Percentiles rank a stretch among this genome's conserved stretches.
These are phyloP conservation scores for Drosophila pallidifrons DNA, from an alignment of 1,140 invertebrate species.

Conservation along the genomic window DNA sequence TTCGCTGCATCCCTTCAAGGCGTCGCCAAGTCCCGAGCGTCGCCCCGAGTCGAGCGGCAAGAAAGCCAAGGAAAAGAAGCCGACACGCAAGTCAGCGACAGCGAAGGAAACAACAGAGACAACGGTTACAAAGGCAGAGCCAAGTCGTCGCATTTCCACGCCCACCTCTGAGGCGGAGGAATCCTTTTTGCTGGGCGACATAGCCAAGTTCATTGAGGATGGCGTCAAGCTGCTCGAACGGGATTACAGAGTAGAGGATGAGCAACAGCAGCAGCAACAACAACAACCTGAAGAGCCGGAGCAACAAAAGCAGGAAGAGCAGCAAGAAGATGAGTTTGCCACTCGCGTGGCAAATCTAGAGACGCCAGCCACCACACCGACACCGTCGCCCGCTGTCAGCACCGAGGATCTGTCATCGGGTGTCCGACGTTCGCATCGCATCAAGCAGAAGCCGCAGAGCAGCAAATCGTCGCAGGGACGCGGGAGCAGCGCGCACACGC, in stretches of 20 bases:
- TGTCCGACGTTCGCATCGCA: slow-evolving; percentile 77
- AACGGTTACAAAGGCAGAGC: slow-evolving; percentile 27
- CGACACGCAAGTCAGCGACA: slow-evolving; percentile 3
- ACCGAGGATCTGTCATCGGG: slow-evolving; percentile 38
- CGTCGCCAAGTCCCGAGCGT: slow-evolving; percentile 19
- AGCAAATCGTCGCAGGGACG: slow-evolving; percentile 61
- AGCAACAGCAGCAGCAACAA: slow-evolving; percentile 32
- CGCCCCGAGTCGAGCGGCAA: background rate
- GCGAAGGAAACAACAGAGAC: slow-evolving; percentile 36
- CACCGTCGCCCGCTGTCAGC: slow-evolving; percentile 26
- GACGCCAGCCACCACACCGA: slow-evolving; percentile 42
- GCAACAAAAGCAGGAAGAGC: background rate
- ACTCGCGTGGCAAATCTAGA: slow-evolving; percentile 63
- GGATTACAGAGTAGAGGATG: slow-evolving; percentile 72
- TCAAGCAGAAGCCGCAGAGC: slow-evolving; percentile 75
- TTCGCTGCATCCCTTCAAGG: slow-evolving; percentile 37
- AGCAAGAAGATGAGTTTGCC: slow-evolving; percentile 53
- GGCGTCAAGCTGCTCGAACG: slow-evolving; percentile 77
- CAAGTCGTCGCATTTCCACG: slow-evolving; percentile 26
- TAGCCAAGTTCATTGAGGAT: slow-evolving; percentile 80
- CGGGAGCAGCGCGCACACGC: slow-evolving; percentile 27
- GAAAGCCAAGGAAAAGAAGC: slow-evolving; percentile 29
- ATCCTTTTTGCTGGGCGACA: slow-evolving; percentile 70
- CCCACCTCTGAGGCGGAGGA: slow-evolving; percentile 39
- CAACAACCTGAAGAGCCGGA: background rate